Percentiles rank a stretch among this genome's conserved stretches.
These are phyloP conservation scores for Asteroscopus sphinx DNA, from an alignment of 2,888 invertebrate species.

Conservation along the genomic window DNA sequence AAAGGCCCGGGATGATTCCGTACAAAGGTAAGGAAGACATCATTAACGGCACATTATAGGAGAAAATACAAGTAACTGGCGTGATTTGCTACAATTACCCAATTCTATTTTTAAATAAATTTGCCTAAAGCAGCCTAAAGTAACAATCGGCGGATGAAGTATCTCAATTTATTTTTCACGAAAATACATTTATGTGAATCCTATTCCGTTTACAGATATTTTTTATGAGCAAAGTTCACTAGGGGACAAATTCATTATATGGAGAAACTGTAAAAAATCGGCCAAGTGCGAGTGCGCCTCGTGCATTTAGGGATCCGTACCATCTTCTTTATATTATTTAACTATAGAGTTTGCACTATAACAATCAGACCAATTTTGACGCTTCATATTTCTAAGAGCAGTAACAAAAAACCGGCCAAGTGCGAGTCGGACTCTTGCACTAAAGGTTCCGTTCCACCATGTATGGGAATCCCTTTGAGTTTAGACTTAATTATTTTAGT, in stretches of 20 bases:
- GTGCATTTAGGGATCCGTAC: no score
- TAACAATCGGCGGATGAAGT: conserved; percentile 9
- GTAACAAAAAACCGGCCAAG: no score
- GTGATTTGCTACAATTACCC: conserved; percentile 18
- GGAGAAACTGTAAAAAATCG: no score
- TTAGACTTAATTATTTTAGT: no score
- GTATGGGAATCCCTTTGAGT: no score
- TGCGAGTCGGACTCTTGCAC: no score
- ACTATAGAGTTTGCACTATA: no score
- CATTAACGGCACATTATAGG: conserved; percentile 18
- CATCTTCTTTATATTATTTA: no score
- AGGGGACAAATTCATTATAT: conserved; percentile 11
- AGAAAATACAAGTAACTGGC: conserved; percentile 14
- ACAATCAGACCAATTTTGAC: no score
- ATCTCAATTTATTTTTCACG: conserved; percentile 8
- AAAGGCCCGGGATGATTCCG: conserved; percentile 15
- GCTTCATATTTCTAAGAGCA: no score
- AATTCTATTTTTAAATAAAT: conserved; percentile 27
- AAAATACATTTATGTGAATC: background rate
- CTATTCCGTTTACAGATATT: background rate
- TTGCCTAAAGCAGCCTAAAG: conserved; percentile 2
- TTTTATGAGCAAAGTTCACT: conserved; percentile 17
- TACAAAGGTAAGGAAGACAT: conserved; percentile 7
- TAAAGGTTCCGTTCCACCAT: no score
- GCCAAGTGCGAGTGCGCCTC: no score